phyloP scores from a whole-genome alignment of 2,113 vertebrate species.

The Puntigrus tetrazona region DNA sequence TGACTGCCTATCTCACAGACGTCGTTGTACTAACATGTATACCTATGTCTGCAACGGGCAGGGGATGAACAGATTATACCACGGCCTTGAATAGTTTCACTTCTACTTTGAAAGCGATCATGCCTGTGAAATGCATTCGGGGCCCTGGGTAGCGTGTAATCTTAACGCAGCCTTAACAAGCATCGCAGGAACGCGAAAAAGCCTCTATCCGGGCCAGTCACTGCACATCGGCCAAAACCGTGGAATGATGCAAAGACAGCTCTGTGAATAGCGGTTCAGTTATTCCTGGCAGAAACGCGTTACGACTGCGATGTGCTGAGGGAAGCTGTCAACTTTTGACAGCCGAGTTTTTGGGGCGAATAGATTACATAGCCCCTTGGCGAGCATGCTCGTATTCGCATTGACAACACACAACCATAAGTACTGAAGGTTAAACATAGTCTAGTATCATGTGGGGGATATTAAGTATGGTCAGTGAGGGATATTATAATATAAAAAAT shows the following conservation, averaged over 20 bases:
- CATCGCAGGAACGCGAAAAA: conserved; percentile 38
- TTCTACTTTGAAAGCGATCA: conserved; percentile 35
- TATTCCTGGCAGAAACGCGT: conserved; percentile 47
- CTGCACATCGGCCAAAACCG: conserved; percentile 29
- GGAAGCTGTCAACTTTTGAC: conserved; percentile 53
- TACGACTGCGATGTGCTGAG: conserved; percentile 35
- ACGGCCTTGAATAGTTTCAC: conserved; percentile 49
- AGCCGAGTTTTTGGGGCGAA: conserved; percentile 50
- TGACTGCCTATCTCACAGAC: conserved; percentile 44
- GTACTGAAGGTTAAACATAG: conserved; percentile 11
- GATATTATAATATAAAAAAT: neutral
- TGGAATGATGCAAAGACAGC: conserved; percentile 21
- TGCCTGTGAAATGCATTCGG: conserved; percentile 13
- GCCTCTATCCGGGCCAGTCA: neutral
- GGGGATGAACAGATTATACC: conserved; percentile 48
- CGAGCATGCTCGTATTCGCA: conserved; percentile 37
- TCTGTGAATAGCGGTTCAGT: conserved; percentile 47
- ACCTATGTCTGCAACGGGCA: conserved; percentile 43
- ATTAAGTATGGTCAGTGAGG: neutral
- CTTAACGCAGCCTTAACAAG: conserved; percentile 43
- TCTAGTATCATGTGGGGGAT: neutral
- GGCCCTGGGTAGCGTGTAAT: conserved; percentile 15
- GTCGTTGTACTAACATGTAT: conserved; percentile 52
- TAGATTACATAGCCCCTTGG: conserved; percentile 41
- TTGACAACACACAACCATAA: conserved; percentile 27